A percentile compares a stretch with the other conserved stretches of the same genome.
Evolutionary conservation across 2,113 vertebrate genomes (phyloP).

Genomic region (Pelecanoides urinatrix): DNA sequence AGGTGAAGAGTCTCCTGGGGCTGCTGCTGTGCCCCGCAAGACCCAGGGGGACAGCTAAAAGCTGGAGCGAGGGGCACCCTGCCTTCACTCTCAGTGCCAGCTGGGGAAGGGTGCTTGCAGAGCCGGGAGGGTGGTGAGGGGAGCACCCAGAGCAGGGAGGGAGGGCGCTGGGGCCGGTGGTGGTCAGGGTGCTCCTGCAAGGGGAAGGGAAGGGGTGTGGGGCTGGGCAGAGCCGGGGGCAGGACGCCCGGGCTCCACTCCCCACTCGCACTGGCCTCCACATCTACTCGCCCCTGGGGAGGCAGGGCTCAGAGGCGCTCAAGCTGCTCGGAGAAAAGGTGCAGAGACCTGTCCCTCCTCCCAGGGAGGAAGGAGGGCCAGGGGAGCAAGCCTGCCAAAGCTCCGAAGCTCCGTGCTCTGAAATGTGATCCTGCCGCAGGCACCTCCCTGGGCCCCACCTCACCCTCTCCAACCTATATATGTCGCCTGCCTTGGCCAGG

Average conservation of each 20-base stretch:
- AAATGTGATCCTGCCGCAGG: conserved; percentile 42
- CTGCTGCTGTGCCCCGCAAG: background rate
- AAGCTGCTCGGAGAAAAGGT: background rate
- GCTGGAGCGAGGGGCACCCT: background rate
- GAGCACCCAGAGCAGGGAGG: background rate
- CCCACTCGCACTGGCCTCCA: background rate
- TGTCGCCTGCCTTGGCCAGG: fast-evolving
- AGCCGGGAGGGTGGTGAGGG: background rate
- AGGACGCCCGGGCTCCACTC: background rate
- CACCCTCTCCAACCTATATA: background rate
- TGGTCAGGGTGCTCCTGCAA: background rate
- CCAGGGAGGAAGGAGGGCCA: background rate
- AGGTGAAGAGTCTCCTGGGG: background rate
- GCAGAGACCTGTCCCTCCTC: background rate
- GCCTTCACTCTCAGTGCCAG: background rate
- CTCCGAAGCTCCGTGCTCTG: background rate
- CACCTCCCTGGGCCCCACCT: conserved; percentile 58
- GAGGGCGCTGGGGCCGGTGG: fast-evolving
- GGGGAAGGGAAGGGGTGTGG: background rate
- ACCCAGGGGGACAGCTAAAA: background rate
- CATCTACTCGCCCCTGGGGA: background rate
- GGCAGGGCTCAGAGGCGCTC: conserved; percentile 1
- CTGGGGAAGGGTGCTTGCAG: background rate
- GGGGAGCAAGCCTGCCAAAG: background rate
- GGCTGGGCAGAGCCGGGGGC: background rate